A percentile compares a stretch with the other conserved stretches of the same genome.
phyloP scores from a whole-genome alignment of 2,797 vertebrate genomes.

The Ctenochaetus hawaiiensis region DNA sequence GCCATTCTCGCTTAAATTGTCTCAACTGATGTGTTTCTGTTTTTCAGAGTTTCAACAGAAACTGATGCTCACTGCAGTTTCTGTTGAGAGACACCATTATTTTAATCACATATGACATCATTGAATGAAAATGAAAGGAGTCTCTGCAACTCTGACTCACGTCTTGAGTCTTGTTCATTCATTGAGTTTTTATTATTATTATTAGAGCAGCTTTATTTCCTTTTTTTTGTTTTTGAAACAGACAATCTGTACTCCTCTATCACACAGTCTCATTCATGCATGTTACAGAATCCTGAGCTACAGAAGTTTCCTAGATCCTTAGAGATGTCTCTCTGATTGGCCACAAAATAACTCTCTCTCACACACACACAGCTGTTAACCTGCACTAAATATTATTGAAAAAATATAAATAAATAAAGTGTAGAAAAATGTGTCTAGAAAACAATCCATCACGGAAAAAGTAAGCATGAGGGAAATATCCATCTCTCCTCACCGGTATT shows the following conservation, averaged over 20 bases:
- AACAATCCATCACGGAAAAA: constrained; percentile 74
- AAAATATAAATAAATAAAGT: constrained; percentile 54
- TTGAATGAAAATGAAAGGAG: constrained; percentile 5
- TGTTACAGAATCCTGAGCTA: neutral
- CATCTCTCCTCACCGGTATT: constrained; percentile 72
- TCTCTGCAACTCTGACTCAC: neutral
- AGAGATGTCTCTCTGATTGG: constrained; percentile 18
- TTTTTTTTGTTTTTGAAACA: constrained; percentile 22
- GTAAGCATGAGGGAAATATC: constrained; percentile 67
- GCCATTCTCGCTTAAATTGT: neutral
- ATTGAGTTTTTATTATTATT: constrained; percentile 22
- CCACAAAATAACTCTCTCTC: constrained; percentile 21
- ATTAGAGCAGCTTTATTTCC: no score
- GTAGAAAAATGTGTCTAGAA: constrained; percentile 54
- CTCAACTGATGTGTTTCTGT: neutral
- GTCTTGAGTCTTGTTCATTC: neutral
- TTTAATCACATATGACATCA: neutral
- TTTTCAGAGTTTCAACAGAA: neutral
- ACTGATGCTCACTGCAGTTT: neutral
- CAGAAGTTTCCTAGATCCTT: constrained; percentile 26
- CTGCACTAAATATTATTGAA: constrained; percentile 40
- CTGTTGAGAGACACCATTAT: neutral
- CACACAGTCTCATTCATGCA: constrained; percentile 6
- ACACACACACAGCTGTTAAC: constrained; percentile 19
- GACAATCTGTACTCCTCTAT: constrained; percentile 8